Evolutionary conservation across 2,113 vertebrate genomes (phyloP).

Genomic region (Pagrus major): DNA sequence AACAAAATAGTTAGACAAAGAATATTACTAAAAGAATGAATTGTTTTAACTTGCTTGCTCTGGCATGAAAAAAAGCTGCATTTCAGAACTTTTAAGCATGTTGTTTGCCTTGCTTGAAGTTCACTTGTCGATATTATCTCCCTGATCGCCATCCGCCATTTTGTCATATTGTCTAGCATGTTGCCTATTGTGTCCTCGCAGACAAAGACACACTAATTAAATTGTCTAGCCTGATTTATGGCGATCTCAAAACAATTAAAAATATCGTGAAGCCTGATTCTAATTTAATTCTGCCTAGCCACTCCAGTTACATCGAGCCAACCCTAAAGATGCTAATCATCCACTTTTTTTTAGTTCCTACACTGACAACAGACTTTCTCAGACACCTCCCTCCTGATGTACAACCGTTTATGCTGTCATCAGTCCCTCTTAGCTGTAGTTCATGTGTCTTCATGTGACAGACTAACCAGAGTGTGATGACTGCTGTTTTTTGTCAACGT

Average conservation of each 20-base stretch:
- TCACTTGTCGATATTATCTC: neutral
- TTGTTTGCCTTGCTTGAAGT: neutral
- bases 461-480: constrained; percentile 10
- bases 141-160: neutral
- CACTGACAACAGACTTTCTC: neutral
- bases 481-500: constrained; percentile 15
- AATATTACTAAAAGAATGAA: no score
- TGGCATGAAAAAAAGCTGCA: neutral
- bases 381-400: neutral
- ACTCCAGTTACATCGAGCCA: neutral
- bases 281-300: neutral
- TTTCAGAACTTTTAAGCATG: neutral
- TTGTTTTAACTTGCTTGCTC: neutral
- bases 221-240: neutral
- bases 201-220: neutral
- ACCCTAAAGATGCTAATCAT: neutral
- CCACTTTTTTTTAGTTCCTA: neutral
- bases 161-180: neutral
- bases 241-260: neutral
- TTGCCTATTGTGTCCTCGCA: neutral
- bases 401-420: neutral
- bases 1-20: no score
- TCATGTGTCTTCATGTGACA: constrained; percentile 2
- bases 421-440: neutral
- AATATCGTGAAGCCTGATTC: neutral